Evolutionary conservation across 2,888 invertebrate species (phyloP), one percentile per base, ranked within the genome.

Genomic region (Andrena bucephala): DNA sequence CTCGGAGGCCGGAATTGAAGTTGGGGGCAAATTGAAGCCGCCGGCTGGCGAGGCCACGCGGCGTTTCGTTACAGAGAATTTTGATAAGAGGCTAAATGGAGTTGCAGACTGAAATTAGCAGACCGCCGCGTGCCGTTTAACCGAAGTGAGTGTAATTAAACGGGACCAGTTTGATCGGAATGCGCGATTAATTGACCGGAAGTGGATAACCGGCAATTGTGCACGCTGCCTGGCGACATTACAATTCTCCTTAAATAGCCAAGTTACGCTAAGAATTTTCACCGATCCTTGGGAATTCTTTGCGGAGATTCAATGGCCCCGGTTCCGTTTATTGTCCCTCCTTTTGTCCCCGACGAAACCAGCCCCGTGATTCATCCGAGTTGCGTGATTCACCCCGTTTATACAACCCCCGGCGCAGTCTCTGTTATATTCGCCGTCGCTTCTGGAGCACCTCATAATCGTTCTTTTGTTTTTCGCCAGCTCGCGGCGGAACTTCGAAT

Each of bases 401-500:
- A 20, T 10, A 24, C 57, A 57, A 10, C 8, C 27, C 24, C 10
- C 24, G 20, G 20, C 3, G 24, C 10, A 27, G 10, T 3, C 57
- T 10, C 24, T 24, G 24, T 24, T 57, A 42, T 42, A 42, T 68
- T 54, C 20, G 20, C 1, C n/a, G 59, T 10, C 42, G 8, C 42
- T n/a, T n/a, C 60, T 60, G 33, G 13, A 69, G 54, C 33, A 42
- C 29, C 52, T 72, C 50, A 31, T 81, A 69, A 72, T 62, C 57
- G 72, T 20, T 50, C 77, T 33, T 73, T 70, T 73, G 59, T 73
- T 69, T 50, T 42, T 36, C 72, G 10, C 2, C 42, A 7, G 52
- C 68, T 8, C 36, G 20, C 68, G 48, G 33, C 62, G 63, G 67
- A 75, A 82, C 67, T 67, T 74, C 20, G 63, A 75, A 63, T 86